These are phyloP conservation scores for Antigone vipio DNA, from an alignment of 2,113 vertebrate genomes.

Conservation along the genomic window DNA sequence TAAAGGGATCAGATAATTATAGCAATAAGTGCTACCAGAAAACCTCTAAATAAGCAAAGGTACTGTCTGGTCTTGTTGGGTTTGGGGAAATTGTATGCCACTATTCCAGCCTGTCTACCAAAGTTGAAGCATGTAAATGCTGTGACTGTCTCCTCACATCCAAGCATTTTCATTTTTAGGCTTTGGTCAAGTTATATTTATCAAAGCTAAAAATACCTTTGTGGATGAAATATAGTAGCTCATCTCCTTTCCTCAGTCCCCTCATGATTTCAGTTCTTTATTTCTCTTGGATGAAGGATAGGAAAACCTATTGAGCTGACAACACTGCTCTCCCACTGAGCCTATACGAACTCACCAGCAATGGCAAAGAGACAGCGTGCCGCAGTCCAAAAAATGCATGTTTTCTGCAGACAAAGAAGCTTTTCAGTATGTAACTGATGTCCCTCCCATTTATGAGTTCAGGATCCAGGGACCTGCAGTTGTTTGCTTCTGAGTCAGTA, in stretches of 20 bases:
- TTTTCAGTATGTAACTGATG: neutral
- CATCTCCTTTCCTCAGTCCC: neutral
- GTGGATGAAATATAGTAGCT: neutral
- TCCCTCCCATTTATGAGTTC: neutral
- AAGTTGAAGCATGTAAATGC: neutral
- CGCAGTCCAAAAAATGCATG: neutral
- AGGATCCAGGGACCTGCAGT: neutral
- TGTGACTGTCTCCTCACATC: neutral
- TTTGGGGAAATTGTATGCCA: neutral
- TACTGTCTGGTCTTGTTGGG: conserved; percentile 3
- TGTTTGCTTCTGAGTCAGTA: fast-evolving
- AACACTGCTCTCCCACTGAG: neutral
- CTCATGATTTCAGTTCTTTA: neutral
- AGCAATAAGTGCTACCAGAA: conserved; percentile 20
- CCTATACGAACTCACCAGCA: neutral
- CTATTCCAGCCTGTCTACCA: neutral
- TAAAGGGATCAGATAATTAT: conserved; percentile 30
- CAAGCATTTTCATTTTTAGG: conserved; percentile 45
- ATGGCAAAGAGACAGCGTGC: neutral
- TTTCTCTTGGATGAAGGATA: conserved; percentile 42
- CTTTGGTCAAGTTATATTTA: conserved; percentile 67
- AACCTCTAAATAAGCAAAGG: conserved; percentile 36
- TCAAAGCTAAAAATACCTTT: conserved; percentile 49
- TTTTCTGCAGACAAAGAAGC: neutral
- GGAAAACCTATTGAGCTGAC: conserved; percentile 8